phyloP scores from a whole-genome alignment of 2,888 invertebrate species.

The Phyllotreta cruciferae region DNA sequence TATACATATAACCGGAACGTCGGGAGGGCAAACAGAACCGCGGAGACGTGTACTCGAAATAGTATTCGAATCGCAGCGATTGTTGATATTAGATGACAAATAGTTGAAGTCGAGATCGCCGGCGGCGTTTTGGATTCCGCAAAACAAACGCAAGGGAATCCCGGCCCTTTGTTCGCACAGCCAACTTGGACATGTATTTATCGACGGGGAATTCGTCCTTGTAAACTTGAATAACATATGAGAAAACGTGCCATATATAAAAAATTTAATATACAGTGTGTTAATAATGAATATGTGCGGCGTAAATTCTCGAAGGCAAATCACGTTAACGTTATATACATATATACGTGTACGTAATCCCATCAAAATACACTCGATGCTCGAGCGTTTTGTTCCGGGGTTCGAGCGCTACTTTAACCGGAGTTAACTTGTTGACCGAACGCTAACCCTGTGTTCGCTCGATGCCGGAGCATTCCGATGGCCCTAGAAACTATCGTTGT shows the following conservation, averaged over 20 bases:
- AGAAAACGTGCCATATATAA: too few species aligned
- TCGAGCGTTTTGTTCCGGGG: slow-evolving; percentile 27
- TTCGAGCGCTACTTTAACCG: slow-evolving; percentile 23
- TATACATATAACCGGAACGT: slow-evolving; percentile 27
- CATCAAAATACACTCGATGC: background rate
- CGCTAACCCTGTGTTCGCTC: slow-evolving; percentile 20
- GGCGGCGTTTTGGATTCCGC: slow-evolving; percentile 39
- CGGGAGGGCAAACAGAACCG: slow-evolving; percentile 41
- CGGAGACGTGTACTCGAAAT: slow-evolving; percentile 38
- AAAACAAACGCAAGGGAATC: background rate
- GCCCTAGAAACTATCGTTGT: slow-evolving; percentile 22
- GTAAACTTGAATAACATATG: too few species aligned
- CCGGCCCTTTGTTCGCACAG: background rate
- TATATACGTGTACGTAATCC: too few species aligned
- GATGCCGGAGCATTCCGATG: slow-evolving; percentile 6
- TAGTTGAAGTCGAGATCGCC: slow-evolving; percentile 49
- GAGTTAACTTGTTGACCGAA: slow-evolving; percentile 32
- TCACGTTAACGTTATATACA: background rate
- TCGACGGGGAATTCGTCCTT: background rate
- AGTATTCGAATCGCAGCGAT: slow-evolving; percentile 40
- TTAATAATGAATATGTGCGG: too few species aligned
- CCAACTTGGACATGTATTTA: slow-evolving; percentile 1
- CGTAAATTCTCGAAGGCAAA: too few species aligned
- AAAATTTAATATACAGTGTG: too few species aligned
- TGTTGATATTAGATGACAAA: slow-evolving; percentile 43